Conservation (phyloP, 2,113 vertebrate species). For the Ancistrus triradiatus region DNA sequence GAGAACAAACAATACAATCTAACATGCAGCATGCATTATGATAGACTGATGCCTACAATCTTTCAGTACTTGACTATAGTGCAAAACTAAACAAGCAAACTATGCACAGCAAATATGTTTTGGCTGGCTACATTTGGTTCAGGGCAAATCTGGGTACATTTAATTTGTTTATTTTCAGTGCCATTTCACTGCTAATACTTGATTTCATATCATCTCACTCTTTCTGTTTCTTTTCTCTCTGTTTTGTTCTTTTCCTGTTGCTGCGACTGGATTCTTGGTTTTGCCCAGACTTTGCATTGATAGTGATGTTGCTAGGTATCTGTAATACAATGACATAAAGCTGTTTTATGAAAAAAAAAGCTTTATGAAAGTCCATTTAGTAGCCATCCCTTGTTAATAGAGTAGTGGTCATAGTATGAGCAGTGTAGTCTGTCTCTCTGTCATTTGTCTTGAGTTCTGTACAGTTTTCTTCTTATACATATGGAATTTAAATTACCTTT, state of each 20-base stretch:
- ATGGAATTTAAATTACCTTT: too few relatives aligned
- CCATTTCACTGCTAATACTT: conserved; percentile 37
- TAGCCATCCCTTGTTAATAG: background rate
- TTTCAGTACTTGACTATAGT: too few relatives aligned
- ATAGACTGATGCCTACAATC: too few relatives aligned
- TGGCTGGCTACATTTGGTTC: too few relatives aligned
- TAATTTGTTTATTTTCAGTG: conserved; percentile 47
- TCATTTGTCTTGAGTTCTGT: background rate
- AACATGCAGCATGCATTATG: too few relatives aligned
- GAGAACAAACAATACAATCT: too few relatives aligned
- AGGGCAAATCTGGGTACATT: too few relatives aligned
- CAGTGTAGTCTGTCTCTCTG: background rate
- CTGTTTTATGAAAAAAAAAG: conserved; percentile 64
- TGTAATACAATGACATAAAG: conserved; percentile 69
- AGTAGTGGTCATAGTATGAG: background rate
- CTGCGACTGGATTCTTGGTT: conserved; percentile 76
- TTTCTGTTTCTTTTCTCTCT: conserved; percentile 59
- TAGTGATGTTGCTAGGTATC: conserved; percentile 98
- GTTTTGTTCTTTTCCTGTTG: conserved; percentile 58
- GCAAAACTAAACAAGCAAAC: too few relatives aligned
- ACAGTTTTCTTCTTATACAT: background rate
- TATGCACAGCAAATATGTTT: too few relatives aligned
- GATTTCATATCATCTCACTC: conserved; percentile 58
- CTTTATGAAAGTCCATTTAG: conserved; percentile 62
- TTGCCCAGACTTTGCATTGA: conserved; percentile 96